These are phyloP conservation scores for Carapus acus DNA, from an alignment of 2,797 vertebrate species.

Conservation along the genomic window DNA sequence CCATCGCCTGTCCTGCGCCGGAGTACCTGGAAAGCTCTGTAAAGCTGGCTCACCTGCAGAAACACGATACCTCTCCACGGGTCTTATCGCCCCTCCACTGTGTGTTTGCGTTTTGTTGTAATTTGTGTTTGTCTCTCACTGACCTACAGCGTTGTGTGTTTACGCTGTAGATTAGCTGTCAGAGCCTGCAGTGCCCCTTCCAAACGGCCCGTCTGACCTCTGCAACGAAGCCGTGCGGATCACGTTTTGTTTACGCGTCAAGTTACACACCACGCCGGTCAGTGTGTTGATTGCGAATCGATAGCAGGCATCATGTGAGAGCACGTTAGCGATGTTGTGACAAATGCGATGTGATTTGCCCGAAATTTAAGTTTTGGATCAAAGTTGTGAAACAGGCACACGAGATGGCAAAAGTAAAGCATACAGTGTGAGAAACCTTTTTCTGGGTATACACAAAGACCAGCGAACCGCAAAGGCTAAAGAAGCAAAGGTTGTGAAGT, in stretches of 20 bases:
- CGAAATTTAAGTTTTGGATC: slow-evolving; percentile 13
- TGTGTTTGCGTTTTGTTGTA: background rate
- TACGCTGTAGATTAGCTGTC: slow-evolving; percentile 15
- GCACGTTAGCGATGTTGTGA: slow-evolving; percentile 26
- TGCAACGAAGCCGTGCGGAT: slow-evolving; percentile 40
- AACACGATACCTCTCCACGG: background rate
- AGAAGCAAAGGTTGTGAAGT: slow-evolving; percentile 23
- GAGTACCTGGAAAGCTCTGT: background rate
- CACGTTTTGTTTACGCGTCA: slow-evolving; percentile 29
- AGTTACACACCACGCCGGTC: slow-evolving; percentile 28
- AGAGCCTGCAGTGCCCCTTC: too few species aligned
- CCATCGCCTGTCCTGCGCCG: background rate
- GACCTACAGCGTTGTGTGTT: slow-evolving; percentile 25
- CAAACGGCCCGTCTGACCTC: slow-evolving; percentile 30
- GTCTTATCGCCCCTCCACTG: background rate
- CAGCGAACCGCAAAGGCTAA: slow-evolving; percentile 15
- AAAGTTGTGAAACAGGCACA: slow-evolving; percentile 10
- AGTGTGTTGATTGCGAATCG: slow-evolving; percentile 39
- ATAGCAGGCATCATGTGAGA: slow-evolving; percentile 36
- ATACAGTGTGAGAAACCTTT: slow-evolving; percentile 17
- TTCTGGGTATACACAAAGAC: slow-evolving; percentile 28
- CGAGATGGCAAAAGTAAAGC: slow-evolving; percentile 12
- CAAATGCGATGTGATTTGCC: slow-evolving; percentile 37
- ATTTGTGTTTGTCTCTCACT: slow-evolving; percentile 9
- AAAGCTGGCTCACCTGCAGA: background rate